These are phyloP conservation scores for Terrapene triunguis DNA, from an alignment of 2,113 vertebrate species.

Conservation along the genomic window DNA sequence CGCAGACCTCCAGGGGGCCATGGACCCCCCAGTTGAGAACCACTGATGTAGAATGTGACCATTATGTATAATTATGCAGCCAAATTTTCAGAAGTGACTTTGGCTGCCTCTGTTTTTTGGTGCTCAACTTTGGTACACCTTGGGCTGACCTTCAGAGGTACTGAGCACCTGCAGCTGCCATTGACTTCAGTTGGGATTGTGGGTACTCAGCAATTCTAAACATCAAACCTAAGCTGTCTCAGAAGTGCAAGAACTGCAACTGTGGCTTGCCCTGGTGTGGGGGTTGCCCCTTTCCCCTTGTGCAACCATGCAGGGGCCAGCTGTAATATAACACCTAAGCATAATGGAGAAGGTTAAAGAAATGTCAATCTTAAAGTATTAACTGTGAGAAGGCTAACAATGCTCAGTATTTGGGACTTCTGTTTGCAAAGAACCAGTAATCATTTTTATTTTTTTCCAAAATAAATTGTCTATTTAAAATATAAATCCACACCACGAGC, in stretches of 20 bases:
- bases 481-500: rapidly evolving
- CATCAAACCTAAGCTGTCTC: not conserved
- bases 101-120: not conserved
- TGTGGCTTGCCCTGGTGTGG: not conserved
- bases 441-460: not conserved
- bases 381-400: conserved; percentile 19
- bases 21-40: too few species aligned
- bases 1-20: too few species aligned
- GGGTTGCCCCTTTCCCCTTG: not conserved
- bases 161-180: not conserved
- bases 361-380: not conserved
- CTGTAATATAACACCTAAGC: conserved; percentile 3
- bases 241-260: not conserved
- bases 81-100: not conserved
- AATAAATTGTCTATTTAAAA: not conserved
- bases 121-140: not conserved
- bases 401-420: not conserved
- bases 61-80: not conserved
- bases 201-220: rapidly evolving
- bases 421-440: not conserved
- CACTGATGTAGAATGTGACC: too few species aligned
- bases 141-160: not conserved
- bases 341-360: not conserved
- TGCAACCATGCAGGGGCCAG: not conserved
- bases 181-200: not conserved